Evolutionary conservation across 2,888 invertebrate genomes (phyloP).

Genomic region (Andrena praecox): DNA sequence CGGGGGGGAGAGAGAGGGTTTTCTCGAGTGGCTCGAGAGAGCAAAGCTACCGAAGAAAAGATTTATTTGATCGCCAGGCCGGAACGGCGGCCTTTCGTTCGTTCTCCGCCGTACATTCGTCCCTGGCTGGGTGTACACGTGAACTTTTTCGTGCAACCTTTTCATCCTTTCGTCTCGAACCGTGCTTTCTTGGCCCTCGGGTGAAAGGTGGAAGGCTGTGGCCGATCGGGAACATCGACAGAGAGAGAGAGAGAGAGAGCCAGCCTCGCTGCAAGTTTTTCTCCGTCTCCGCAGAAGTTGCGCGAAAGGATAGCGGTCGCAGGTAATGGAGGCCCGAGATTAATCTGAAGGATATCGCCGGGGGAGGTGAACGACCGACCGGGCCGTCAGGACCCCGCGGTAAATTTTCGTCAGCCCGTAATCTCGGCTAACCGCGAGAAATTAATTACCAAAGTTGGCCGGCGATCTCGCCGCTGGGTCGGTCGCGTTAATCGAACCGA

Average conservation of each 20-base stretch:
- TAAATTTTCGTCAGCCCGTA: slow-evolving; percentile 63
- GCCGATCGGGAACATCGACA: slow-evolving; percentile 49
- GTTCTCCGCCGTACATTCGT: slow-evolving; percentile 30
- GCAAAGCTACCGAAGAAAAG: slow-evolving; percentile 28
- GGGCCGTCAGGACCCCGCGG: slow-evolving; percentile 8
- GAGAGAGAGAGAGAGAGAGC: neutral
- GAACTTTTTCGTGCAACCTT: slow-evolving; percentile 49
- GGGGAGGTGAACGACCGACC: slow-evolving; percentile 26
- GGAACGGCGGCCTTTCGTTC: slow-evolving; percentile 30
- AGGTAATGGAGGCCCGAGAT: slow-evolving; percentile 47
- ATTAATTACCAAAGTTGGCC: slow-evolving; percentile 63
- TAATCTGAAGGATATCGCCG: slow-evolving; percentile 65
- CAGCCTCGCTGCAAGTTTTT: slow-evolving; percentile 37
- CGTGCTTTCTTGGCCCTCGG: neutral
- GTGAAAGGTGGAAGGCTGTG: slow-evolving; percentile 22
- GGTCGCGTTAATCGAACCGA: slow-evolving; percentile 46
- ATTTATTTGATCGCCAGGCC: slow-evolving; percentile 53
- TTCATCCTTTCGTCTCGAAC: slow-evolving; percentile 31
- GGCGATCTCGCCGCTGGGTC: neutral
- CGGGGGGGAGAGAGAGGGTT: neutral
- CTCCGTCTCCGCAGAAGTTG: slow-evolving; percentile 6
- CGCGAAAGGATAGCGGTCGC: slow-evolving; percentile 32
- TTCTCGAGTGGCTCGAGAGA: slow-evolving; percentile 7
- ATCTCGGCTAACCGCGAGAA: slow-evolving; percentile 48
- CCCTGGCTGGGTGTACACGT: slow-evolving; percentile 20